A percentile compares a stretch with the other conserved stretches of the same genome.
Evolutionary conservation across 1,140 invertebrate genomes (phyloP).

Genomic region (Trichogramma pretiosum): DNA sequence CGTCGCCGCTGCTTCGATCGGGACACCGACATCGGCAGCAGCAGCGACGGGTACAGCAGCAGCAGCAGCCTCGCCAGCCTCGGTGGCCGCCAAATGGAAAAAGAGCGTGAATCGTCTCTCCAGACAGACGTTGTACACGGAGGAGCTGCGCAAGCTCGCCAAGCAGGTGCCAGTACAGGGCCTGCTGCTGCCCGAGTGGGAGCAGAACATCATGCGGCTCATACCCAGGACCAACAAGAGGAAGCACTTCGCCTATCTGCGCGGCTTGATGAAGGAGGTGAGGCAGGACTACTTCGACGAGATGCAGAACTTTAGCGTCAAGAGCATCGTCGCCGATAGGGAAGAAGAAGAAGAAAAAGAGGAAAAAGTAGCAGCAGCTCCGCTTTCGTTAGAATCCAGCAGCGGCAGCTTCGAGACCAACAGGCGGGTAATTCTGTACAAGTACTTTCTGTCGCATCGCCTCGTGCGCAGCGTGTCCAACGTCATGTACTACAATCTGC

Average conservation of each 20-base stretch:
- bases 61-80: no score
- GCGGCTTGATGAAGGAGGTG: constrained; percentile 27
- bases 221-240: constrained; percentile 22
- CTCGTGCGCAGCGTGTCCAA: not conserved
- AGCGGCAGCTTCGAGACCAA: not conserved
- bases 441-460: not conserved
- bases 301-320: constrained; percentile 27
- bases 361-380: no score
- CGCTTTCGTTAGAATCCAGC: no score
- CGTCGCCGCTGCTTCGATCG: no score
- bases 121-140: constrained; percentile 16
- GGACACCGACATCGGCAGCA: no score
- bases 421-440: not conserved
- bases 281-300: constrained; percentile 28
- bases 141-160: constrained; percentile 21
- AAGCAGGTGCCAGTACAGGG: constrained; percentile 21
- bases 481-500: not conserved
- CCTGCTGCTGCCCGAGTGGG: constrained; percentile 24
- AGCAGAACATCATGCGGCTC: constrained; percentile 28
- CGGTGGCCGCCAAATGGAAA: constrained; percentile 12
- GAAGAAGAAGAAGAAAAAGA: not conserved
- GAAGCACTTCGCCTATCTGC: constrained; percentile 22
- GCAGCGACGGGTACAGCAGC: no score
- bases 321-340: constrained; percentile 6
- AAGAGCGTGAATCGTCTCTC: constrained; percentile 11